phyloP scores from a whole-genome alignment of 2,113 vertebrate species.

The Cepphus grylle region DNA sequence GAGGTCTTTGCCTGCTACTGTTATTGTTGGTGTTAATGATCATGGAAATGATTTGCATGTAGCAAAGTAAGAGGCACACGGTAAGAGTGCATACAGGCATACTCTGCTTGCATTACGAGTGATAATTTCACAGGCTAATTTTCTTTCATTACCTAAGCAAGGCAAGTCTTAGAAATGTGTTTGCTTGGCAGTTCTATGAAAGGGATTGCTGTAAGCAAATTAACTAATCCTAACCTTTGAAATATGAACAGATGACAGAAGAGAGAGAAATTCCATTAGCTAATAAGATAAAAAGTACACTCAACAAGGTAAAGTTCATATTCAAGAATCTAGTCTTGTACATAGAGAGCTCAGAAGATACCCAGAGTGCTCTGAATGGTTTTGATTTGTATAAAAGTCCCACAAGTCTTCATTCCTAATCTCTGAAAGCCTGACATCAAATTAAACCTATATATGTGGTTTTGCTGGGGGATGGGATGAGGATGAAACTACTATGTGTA shows the following conservation, averaged over 20 bases:
- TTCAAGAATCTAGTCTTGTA: not conserved
- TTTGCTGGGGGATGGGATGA: not conserved
- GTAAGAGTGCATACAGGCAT: not conserved
- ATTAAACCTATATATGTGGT: not conserved
- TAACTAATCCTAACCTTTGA: constrained; percentile 17
- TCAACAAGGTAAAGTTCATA: constrained; percentile 1
- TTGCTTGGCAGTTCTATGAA: not conserved
- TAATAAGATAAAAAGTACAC: constrained; percentile 11
- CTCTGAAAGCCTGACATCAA: constrained; percentile 17
- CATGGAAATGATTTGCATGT: not conserved
- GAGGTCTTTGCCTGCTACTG: not conserved
- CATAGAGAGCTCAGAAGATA: not conserved
- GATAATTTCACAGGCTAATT: not conserved
- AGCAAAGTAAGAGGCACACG: not conserved
- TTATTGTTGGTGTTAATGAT: not conserved
- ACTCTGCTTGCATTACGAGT: not conserved
- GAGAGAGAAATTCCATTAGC: constrained; percentile 16
- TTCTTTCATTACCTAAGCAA: not conserved
- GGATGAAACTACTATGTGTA: not conserved
- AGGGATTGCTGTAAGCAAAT: not conserved
- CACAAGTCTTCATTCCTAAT: not conserved
- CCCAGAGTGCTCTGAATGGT: not conserved
- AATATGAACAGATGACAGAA: not conserved
- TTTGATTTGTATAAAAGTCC: not conserved
- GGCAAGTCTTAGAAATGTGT: not conserved